Base-by-base conservation (phyloP, 1,140 invertebrate species). In the Trachymyrmex cornetzi region DNA sequence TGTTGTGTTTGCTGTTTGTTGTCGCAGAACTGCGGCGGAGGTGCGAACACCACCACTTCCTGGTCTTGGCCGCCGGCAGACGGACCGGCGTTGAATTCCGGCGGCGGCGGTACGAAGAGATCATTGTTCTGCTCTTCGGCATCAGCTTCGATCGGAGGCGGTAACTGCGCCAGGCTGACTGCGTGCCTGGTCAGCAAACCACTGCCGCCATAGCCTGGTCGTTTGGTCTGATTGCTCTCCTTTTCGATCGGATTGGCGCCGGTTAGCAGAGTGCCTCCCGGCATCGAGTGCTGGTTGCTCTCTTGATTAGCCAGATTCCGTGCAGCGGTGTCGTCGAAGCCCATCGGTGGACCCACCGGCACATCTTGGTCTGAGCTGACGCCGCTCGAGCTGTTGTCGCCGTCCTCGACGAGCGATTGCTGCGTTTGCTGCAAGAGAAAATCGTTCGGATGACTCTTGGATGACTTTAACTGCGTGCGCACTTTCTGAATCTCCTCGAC, bases 401-500 rank as follows among this genome's bases (percentile, higher is more conserved):
- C 97, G 93, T 98, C 98, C 95, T 98, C 98, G 11, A 96, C 94
- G 1, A 95, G 88, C 2, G 92, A 92, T 77, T 95, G 92, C 93
- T 96, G 96, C 55, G 95, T 96, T 92, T 96, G 97, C 91, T 96
- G 97, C 91, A 96, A 91, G 34, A 96, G 92, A 85, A 98, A 97
- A 91, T 98, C 97, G 94, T 98, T 98, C 16, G 98, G 98, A 93
- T 97, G 98, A 4, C 98, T 98, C 92, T 98, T 97, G 5, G 98
- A 98, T 71, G 97, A 97, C 93, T 98, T 98, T 30, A 98, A 95
- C 92, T 97, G 97, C 66, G 97, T 98, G 84, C 97, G 96, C 63
- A 98, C 97, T 94, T 98, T 98, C 93, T 98, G 98, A 69, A 98
- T 98, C 94, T 98, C 98, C 92, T 98, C 98, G 61, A 98, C 98